Base-by-base conservation (phyloP, 2,113 vertebrate species). In the Elanoides forficatus region DNA sequence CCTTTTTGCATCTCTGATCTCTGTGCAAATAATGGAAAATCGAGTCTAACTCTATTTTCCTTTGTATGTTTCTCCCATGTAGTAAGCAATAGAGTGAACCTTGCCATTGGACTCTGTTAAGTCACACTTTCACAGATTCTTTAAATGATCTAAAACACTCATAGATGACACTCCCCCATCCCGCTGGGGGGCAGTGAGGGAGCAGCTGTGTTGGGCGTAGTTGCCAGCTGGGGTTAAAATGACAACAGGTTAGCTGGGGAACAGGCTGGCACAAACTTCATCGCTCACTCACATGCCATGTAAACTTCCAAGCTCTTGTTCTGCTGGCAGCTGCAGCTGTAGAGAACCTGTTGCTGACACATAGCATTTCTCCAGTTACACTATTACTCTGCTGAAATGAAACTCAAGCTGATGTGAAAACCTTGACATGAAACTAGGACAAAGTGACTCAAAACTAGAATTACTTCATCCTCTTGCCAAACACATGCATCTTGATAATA, bases 141-240 rank as follows among this genome's bases (percentile, higher is more conserved):
- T 52, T 52, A 52, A 52, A 27, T 52, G 50, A 52, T 27, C 26
- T 52, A 27, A 27, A 52, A 27, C 50, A 52, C 50, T 16, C 26
- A 52, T 52, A 5, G 5, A 27, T 52, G 50, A 52, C 26, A 52
- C 50, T 66, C 4, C 7, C 8, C 5, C 26, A 29, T 25, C 25
- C 73, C 27, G 27, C 12, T 4, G 4, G 4, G 8, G 8, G 6
- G 6, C 7, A 59, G 6, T 5, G 23, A 50, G 19, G 1, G 26
- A 16, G 10, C 32, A 12, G 42, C 36, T 81, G 18, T 15, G 11
- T 29, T 38, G 30, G 10, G 21, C 47, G 42, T 25, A 62, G 20
- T 5, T 1, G 0, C 18, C 7, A 8, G 16, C 36, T 58, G n/a
- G 27, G 18, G 10, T 53, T 36, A 71, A 30, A 86, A 13, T 10